Evolutionary conservation across 2,888 invertebrate genomes (phyloP).

Genomic region (Herminia tarsipennalis): DNA sequence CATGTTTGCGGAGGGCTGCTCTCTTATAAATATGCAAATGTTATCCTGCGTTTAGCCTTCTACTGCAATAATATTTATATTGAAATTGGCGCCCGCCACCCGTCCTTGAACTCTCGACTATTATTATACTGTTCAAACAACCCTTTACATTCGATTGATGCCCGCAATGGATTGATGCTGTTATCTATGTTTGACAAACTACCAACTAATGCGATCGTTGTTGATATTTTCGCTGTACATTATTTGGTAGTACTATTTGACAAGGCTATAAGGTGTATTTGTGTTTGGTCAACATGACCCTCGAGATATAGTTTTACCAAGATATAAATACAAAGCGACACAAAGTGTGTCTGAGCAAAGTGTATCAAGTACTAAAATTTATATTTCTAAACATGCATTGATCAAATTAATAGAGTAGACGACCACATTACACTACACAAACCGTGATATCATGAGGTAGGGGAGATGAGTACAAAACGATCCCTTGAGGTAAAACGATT

Average conservation of each 20-base stretch:
- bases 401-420: no score
- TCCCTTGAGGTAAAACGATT: no score
- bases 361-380: no score
- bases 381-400: no score
- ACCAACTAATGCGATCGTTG: constrained; percentile 48
- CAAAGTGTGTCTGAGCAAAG: no score
- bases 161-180: constrained; percentile 47
- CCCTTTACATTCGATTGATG: constrained; percentile 63
- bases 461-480: no score
- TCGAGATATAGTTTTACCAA: no score
- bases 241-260: constrained; percentile 17
- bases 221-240: constrained; percentile 38
- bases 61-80: constrained; percentile 82
- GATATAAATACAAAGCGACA: no score
- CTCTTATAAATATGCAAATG: constrained; percentile 84
- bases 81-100: constrained; percentile 67
- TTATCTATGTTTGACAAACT: constrained; percentile 63
- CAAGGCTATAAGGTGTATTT: no score
- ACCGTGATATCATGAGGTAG: no score
- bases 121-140: constrained; percentile 74
- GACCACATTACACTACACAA: no score
- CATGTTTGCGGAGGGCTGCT: constrained; percentile 78
- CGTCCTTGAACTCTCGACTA: constrained; percentile 73
- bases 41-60: constrained; percentile 77
- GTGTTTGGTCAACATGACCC: no score